These are phyloP conservation scores for Seriola aureovittata DNA, from an alignment of 2,113 vertebrate genomes.

Conservation along the genomic window DNA sequence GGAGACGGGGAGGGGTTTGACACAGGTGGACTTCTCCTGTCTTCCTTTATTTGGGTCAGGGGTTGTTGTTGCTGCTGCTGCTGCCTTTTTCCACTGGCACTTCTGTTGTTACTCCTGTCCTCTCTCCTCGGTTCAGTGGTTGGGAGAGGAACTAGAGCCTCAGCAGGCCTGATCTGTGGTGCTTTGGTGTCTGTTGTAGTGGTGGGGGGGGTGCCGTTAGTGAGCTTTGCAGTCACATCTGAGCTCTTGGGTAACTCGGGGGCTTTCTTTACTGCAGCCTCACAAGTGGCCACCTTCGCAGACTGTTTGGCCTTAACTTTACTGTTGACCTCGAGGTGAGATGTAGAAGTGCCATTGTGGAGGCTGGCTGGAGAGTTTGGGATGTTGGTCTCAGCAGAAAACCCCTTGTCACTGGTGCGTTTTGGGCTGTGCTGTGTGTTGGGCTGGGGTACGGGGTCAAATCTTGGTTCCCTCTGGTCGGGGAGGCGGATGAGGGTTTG, in stretches of 20 bases:
- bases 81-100: conserved; percentile 86
- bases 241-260: conserved; percentile 68
- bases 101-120: conserved; percentile 82
- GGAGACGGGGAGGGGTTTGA: conserved; percentile 79
- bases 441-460: conserved; percentile 48
- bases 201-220: conserved; percentile 70
- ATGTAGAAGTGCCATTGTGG: conserved; percentile 72
- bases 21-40: conserved; percentile 75
- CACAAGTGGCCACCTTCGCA: conserved; percentile 79
- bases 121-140: conserved; percentile 85
- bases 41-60: conserved; percentile 86
- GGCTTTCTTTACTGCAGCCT: conserved; percentile 76
- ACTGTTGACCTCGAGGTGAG: conserved; percentile 80
- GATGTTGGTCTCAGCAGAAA: conserved; percentile 77
- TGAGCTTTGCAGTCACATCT: conserved; percentile 74
- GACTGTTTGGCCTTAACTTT: conserved; percentile 87
- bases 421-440: conserved; percentile 78
- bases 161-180: conserved; percentile 78
- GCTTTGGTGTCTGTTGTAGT: conserved; percentile 78
- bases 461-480: conserved; percentile 73
- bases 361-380: conserved; percentile 42
- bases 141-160: conserved; percentile 75
- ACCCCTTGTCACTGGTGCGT: conserved; percentile 82
- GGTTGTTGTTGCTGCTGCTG: conserved; percentile 68
- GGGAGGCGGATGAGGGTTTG: conserved; percentile 85